Conservation (phyloP, 2,113 vertebrate genomes). For the Pan troglodytes region NHGRI_mPanTro3-v2.1_pri NC_072408.2:40684501-40685000, state of each 20-base stretch:
- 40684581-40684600: background rate
- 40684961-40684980: background rate
- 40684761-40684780: background rate
- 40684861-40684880: background rate
- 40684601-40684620: background rate
- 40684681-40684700: background rate
- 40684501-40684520: background rate
- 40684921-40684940: background rate
- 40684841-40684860: background rate
- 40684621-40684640: background rate
- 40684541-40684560: background rate
- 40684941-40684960: background rate
- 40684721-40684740: background rate
- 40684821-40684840: background rate
- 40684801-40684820: background rate
- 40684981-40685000: background rate
- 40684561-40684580: background rate
- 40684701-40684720: background rate
- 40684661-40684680: background rate
- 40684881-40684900: background rate
- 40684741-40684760: background rate
- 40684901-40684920: background rate
- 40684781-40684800: background rate
- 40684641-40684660: background rate
- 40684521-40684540: background rate